phyloP scores from a whole-genome alignment of 2,797 vertebrate genomes.

The Macropodus opercularis region DNA sequence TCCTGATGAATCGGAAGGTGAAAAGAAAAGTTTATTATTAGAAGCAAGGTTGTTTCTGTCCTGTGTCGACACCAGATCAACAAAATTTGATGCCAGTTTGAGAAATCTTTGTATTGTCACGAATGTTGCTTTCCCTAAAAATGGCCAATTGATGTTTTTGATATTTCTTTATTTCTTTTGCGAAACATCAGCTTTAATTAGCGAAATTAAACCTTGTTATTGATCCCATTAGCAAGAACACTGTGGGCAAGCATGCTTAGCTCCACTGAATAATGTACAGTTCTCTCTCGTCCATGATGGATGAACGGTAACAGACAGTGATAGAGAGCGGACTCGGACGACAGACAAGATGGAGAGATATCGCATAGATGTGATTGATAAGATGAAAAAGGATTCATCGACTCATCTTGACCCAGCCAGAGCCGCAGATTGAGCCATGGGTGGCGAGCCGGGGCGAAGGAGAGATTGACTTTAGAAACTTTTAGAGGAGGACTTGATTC shows the following conservation, averaged over 20 bases:
- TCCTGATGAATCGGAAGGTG: neutral
- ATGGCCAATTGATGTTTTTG: neutral
- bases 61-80: neutral
- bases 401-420: constrained; percentile 61
- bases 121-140: neutral
- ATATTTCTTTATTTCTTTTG: too few relatives aligned
- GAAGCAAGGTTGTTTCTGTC: neutral
- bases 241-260: constrained; percentile 42
- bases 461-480: constrained; percentile 66
- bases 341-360: constrained; percentile 66
- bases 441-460: constrained; percentile 38
- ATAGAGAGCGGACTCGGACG: constrained; percentile 60
- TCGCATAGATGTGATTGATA: constrained; percentile 72
- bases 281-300: constrained; percentile 58
- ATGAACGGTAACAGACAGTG: constrained; percentile 64
- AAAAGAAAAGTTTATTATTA: constrained; percentile 2
- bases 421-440: constrained; percentile 58
- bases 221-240: constrained; percentile 25
- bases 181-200: too few relatives aligned
- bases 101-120: neutral
- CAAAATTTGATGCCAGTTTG: neutral
- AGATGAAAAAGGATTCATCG: constrained; percentile 74
- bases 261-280: constrained; percentile 60
- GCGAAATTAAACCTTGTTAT: constrained; percentile 37
- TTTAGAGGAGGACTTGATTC: constrained; percentile 46